phyloP scores from a whole-genome alignment of 35 echinoderm and acorn worm species.

The Acanthaster planci region DNA sequence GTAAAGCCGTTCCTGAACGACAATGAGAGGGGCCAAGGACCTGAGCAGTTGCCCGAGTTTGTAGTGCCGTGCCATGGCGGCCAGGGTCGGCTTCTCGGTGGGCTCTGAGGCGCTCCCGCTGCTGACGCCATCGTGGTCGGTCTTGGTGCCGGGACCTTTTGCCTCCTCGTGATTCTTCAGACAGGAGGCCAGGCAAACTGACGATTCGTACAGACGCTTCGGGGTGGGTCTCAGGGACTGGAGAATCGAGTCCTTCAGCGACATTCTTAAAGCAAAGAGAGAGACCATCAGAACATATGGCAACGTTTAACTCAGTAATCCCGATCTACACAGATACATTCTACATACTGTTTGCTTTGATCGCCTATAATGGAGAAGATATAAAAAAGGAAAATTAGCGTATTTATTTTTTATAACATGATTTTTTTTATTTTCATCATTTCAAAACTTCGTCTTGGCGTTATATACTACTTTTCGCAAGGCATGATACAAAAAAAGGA shows the following conservation, averaged over 20 bases:
- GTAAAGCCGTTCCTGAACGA: background rate
- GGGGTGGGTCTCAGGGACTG: background rate
- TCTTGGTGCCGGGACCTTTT: background rate
- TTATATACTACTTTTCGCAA: too few species aligned
- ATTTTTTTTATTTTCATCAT: too few species aligned
- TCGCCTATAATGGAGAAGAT: too few species aligned
- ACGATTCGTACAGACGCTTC: background rate
- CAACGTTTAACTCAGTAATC: too few species aligned
- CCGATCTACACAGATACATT: too few species aligned
- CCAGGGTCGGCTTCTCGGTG: background rate
- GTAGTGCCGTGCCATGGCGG: background rate
- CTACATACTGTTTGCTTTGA: too few species aligned
- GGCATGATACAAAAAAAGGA: too few species aligned
- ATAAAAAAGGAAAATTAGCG: too few species aligned
- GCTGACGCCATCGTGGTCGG: background rate
- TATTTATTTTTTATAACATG: too few species aligned
- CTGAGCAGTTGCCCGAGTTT: background rate
- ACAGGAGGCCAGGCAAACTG: background rate
- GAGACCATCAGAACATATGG: background rate
- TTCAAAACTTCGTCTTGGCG: too few species aligned
- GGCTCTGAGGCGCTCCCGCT: background rate
- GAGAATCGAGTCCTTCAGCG: background rate
- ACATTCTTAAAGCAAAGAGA: background rate
- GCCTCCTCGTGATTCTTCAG: background rate
- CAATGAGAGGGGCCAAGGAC: background rate